Base-by-base conservation (phyloP, 2,797 vertebrate species). In the Atherinosoma microstoma region DNA sequence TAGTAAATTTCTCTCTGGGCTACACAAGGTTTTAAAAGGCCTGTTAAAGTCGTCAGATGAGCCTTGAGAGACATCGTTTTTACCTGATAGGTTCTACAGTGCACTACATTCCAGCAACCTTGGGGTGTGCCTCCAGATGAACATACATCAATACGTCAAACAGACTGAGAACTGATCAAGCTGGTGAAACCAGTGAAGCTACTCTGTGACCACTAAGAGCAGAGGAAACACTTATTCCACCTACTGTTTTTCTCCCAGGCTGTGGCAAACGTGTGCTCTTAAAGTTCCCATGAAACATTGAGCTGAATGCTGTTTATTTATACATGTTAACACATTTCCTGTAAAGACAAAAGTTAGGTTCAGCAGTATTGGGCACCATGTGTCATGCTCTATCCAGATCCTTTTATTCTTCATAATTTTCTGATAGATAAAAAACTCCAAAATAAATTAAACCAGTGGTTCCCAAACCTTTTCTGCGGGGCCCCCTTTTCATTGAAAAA, bases 31-130 rank as follows among this genome's bases (percentile, higher is more conserved):
- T 77, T 38, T 40, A 56, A 69, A 36, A 53, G 53, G 76, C 62
- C 81, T 85, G 80, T 79, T 87, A 77, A 61, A 80, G 78, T 78
- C 75, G 24, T 87, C 70, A 84, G 74, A 74, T 58, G 66, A 79
- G 42, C 58, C 29, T 49, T 42, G 32, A 51, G 76, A 72, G 66
- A 54, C 24, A 9, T 35, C 49, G 36, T 40, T 12, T 40, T 60
- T 36, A 57, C 51, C 29, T 78, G 75, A 85, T 82, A 68, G 79
- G 24, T 54, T 81, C 81, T 73, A 76, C 80, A 79, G 75, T 27
- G 47, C 56, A 64, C 64, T 58, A 20, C 35, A 57, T 81, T 22
- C 35, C 36, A 62, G n/a, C 51, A 67, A 58, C 76, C 70, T 82
- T 69, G 49, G 47, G 69, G 45, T 80, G 30, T 27, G 36, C 62